phyloP scores from a whole-genome alignment of 2,888 invertebrate species.

The Andrena praecox region DNA sequence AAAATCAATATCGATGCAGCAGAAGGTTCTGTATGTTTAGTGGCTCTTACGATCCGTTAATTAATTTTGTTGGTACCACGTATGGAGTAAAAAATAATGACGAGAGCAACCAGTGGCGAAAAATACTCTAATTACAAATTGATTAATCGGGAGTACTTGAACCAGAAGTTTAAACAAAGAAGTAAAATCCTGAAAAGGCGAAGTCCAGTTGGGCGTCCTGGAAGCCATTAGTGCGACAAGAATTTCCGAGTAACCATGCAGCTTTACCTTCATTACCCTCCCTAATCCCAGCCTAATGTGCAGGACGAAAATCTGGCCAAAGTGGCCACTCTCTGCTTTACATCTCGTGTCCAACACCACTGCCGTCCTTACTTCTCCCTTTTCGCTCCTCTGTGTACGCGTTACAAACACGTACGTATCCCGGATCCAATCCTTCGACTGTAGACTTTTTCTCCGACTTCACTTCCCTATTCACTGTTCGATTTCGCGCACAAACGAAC shows the following conservation, averaged over 20 bases:
- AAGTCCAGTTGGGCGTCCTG: neutral
- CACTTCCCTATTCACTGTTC: neutral
- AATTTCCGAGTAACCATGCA: neutral
- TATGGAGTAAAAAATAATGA: too few relatives aligned
- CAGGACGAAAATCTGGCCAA: neutral
- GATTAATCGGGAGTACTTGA: neutral
- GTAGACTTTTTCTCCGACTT: neutral
- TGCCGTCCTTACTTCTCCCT: neutral
- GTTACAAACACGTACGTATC: too few relatives aligned
- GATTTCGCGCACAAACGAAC: neutral
- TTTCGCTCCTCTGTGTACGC: neutral
- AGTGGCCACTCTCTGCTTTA: slow-evolving; percentile 5
- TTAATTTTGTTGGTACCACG: neutral
- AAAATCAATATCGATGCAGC: neutral
- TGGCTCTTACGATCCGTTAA: neutral
- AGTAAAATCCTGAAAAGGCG: neutral
- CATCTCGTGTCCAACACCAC: slow-evolving; percentile 1
- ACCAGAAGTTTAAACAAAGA: neutral
- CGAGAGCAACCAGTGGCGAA: too few relatives aligned
- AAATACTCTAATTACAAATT: neutral
- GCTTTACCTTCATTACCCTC: neutral
- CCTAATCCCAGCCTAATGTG: neutral
- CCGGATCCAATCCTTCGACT: neutral
- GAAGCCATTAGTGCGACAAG: neutral
- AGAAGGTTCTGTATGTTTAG: neutral